Evolutionary conservation across 2,888 invertebrate species (phyloP).

Genomic region (Tipula vernalis): DNA sequence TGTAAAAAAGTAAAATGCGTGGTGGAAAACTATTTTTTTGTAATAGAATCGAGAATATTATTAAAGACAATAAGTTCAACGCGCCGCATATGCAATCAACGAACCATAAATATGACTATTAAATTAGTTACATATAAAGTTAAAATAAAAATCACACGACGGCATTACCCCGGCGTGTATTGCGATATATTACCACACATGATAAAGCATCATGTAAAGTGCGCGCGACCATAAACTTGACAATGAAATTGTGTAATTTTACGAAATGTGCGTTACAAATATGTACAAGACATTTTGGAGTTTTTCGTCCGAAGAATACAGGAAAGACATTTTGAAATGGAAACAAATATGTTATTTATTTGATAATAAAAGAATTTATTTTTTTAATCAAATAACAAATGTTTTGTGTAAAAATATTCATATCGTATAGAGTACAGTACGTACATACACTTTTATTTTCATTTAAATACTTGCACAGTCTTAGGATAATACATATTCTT

Average conservation of each 20-base stretch:
- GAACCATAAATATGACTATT: not conserved
- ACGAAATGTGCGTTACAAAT: not conserved
- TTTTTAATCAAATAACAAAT: not conserved
- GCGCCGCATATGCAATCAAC: not conserved
- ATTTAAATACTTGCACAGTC: not conserved
- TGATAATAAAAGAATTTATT: not conserved
- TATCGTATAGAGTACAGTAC: not conserved
- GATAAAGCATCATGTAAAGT: not conserved
- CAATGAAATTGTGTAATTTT: not conserved
- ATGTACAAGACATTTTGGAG: not conserved
- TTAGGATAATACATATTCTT: not conserved
- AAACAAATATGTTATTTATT: not conserved
- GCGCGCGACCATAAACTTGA: not conserved
- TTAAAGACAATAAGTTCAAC: not conserved
- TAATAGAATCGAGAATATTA: not conserved
- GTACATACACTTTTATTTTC: not conserved
- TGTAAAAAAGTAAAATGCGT: not conserved
- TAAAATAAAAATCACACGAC: not conserved
- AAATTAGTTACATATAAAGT: not conserved
- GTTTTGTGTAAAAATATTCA: not conserved
- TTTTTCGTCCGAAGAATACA: not conserved
- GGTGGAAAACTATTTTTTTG: not conserved
- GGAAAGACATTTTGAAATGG: not conserved
- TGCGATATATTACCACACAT: not conserved
- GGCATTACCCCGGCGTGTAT: not conserved